Evolutionary conservation across 2,888 invertebrate genomes (phyloP), one percentile per base, ranked within the genome.

Genomic region (Orthosia gracilis): DNA sequence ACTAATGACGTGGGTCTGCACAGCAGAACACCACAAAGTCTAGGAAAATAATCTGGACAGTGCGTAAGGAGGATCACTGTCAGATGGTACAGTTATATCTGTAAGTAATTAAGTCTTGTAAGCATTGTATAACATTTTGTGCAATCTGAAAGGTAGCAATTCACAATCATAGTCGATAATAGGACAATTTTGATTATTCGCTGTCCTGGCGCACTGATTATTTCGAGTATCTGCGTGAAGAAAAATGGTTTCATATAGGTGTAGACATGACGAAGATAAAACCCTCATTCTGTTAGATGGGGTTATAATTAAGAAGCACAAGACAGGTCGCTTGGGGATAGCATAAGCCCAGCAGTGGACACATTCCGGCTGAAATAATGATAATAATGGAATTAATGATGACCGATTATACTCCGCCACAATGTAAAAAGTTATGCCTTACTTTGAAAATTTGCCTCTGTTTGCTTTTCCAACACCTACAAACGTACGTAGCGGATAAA

Each of bases 401-500:
- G n/a, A 11, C 12, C 52, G n/a, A 9, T 9, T 21, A 11, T 52
- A n/a, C 12, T n/a, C 12, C 9, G 11, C n/a, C 4, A n/a, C 4
- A 17, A 26, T 3, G n/a, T 12, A 40, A 59, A 59, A 40, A 62
- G 17, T 69, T 18, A 47, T 13, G 18, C 59, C 57, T 17, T n/a
- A 50, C 23, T 7, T 54, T 65, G 40, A 55, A 67, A 68, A 68
- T 40, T 52, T 45, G 15, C 4, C 49, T 65, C 47, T 70, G 54
- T 59, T 80, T 79, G 55, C 21, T 78, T 57, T 65, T 63, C 31
- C 18, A 62, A 54, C 58, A 68, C 31, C 23, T 63, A 68, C 49
- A 52, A 40, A 9, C 21, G 17, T 45, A 62, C 26, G 57, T 69
- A 61, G 50, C 58, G 67, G 72, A 70, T 76, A 83, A 70, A 54